These are phyloP conservation scores for Orchesellides sinensis DNA, from an alignment of 2,888 invertebrate species.

Conservation along the genomic window DNA sequence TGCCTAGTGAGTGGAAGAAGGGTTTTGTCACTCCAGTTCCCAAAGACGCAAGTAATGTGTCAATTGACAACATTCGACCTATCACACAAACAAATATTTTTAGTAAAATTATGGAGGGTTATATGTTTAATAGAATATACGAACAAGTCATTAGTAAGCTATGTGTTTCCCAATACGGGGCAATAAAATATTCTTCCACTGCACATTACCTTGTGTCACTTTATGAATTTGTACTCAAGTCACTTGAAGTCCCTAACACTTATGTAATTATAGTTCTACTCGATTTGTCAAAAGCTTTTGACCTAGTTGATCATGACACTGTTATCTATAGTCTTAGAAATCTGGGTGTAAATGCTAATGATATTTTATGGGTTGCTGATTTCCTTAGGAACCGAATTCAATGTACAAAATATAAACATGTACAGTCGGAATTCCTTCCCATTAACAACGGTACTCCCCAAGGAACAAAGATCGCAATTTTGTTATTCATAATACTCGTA, in stretches of 20 bases:
- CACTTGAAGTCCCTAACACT: conserved; percentile 9
- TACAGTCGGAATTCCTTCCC: neutral
- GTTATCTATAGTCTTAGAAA: neutral
- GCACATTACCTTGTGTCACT: neutral
- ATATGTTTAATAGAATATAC: conserved; percentile 18
- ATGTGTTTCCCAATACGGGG: conserved; percentile 6
- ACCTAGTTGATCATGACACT: conserved; percentile 20
- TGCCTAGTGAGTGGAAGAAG: conserved; percentile 20
- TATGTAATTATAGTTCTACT: conserved; percentile 21
- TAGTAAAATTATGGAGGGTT: conserved; percentile 14
- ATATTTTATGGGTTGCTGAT: conserved; percentile 8
- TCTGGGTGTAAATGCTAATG: neutral
- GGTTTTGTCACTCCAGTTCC: conserved; percentile 8
- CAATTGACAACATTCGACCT: conserved; percentile 1
- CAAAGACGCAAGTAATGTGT: conserved; percentile 17
- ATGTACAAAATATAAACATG: conserved; percentile 14
- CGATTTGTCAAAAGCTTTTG: conserved; percentile 38
- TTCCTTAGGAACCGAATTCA: conserved; percentile 18
- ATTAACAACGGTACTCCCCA: conserved; percentile 25
- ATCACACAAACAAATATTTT: conserved; percentile 27
- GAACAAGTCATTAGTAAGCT: conserved; percentile 11
- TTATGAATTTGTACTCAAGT: conserved; percentile 10
- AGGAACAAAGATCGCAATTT: conserved; percentile 20
- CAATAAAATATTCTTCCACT: conserved; percentile 25
- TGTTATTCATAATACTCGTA: conserved; percentile 13